A percentile compares a stretch with the other conserved stretches of the same genome.
Evolutionary conservation across 2,113 vertebrate genomes (phyloP).

Genomic region (Grammomys surdaster): DNA sequence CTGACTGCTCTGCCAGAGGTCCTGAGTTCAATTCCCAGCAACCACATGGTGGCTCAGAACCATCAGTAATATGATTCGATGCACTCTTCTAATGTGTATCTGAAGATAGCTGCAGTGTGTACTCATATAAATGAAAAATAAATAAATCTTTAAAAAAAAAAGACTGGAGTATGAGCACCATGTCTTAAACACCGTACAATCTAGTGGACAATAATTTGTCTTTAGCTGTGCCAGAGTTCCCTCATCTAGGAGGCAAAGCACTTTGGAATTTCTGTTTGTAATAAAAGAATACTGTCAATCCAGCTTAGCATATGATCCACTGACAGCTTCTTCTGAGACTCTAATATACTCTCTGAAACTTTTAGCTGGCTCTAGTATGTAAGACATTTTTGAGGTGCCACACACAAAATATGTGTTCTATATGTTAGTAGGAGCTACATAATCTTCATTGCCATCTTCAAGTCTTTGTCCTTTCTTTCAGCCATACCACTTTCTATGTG

Average conservation of each 20-base stretch:
- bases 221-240: background rate
- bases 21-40: too few relatives aligned
- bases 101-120: too few relatives aligned
- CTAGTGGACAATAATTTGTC: background rate
- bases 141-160: too few relatives aligned
- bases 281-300: background rate
- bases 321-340: background rate
- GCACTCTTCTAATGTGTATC: too few relatives aligned
- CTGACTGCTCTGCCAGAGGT: too few relatives aligned
- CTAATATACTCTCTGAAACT: background rate
- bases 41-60: too few relatives aligned
- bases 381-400: slow-evolving; percentile 8
- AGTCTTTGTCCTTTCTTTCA: background rate
- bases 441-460: background rate
- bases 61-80: too few relatives aligned
- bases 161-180: background rate
- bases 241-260: background rate
- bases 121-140: too few relatives aligned
- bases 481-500: background rate
- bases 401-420: background rate
- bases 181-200: background rate
- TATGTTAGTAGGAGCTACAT: background rate
- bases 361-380: background rate
- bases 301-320: background rate
- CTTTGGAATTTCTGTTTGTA: background rate